Evolutionary conservation across 2,797 vertebrate species (phyloP).

Genomic region (Esox lucius): DNA sequence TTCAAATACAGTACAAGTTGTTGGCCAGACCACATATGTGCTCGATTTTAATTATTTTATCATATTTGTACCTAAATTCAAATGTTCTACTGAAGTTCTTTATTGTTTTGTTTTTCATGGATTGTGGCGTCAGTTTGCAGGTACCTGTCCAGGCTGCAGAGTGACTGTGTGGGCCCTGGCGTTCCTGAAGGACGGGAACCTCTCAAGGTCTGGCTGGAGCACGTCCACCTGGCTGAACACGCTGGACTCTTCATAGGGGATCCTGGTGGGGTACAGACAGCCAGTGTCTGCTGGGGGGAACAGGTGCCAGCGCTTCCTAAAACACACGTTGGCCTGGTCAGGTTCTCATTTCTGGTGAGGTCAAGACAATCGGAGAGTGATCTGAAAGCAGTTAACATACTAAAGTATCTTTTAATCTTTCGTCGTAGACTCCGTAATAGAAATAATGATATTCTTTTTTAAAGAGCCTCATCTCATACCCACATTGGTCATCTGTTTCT

Average conservation of each 20-base stretch:
- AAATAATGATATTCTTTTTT: neutral
- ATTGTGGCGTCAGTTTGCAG: no score
- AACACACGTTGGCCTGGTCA: neutral
- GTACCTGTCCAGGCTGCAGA: slow-evolving; percentile 91
- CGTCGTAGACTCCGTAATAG: slow-evolving; percentile 19
- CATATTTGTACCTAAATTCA: no score
- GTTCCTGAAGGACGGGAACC: slow-evolving; percentile 78
- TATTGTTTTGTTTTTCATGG: no score
- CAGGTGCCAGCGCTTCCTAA: slow-evolving; percentile 93
- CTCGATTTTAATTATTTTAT: no score
- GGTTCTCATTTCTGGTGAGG: no score
- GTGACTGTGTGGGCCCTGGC: slow-evolving; percentile 78
- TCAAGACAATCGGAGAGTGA: slow-evolving; percentile 30
- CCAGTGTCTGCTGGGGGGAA: slow-evolving; percentile 87
- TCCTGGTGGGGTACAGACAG: slow-evolving; percentile 90
- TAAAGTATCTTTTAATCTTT: slow-evolving; percentile 31
- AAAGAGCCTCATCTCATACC: slow-evolving; percentile 28
- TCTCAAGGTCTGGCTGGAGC: slow-evolving; percentile 79
- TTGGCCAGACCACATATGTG: no score
- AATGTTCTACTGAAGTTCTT: no score
- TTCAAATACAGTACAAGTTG: no score
- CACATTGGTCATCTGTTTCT: slow-evolving; percentile 15
- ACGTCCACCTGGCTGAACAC: slow-evolving; percentile 91
- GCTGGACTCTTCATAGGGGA: slow-evolving; percentile 98
- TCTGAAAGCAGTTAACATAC: slow-evolving; percentile 24